Conservation (phyloP, 2,797 vertebrate species). For the Gallinago solitaria region DNA sequence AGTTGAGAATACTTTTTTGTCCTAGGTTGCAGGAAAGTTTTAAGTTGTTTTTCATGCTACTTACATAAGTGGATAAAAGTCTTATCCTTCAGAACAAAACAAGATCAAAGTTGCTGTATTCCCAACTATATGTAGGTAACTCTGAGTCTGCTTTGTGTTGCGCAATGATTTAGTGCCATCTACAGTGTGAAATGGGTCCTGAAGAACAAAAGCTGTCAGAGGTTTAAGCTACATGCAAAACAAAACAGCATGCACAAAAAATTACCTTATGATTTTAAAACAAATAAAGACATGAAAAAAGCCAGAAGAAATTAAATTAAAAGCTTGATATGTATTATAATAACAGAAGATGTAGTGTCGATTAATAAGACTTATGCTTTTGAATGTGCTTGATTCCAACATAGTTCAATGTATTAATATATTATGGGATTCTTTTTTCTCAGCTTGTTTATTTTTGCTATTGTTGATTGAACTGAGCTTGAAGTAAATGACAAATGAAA, state of each 20-base stretch:
- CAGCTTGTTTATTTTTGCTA: not conserved
- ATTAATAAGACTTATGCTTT: not conserved
- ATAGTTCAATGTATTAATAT: not conserved
- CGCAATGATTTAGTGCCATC: slow-evolving; percentile 46
- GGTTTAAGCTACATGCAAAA: not conserved
- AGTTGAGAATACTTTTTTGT: not conserved
- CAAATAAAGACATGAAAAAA: not conserved
- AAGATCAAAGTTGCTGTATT: not conserved
- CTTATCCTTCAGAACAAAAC: not conserved
- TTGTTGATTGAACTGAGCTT: not conserved
- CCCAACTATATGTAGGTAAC: not conserved
- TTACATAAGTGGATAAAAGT: not conserved
- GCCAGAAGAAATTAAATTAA: not conserved
- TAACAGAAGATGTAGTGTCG: not conserved
- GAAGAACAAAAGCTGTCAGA: not conserved
- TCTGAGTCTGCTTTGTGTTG: not conserved
- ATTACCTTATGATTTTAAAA: not conserved
- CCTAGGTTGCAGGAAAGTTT: not conserved
- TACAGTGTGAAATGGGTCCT: slow-evolving; percentile 23
- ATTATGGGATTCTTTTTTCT: not conserved
- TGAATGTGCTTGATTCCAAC: not conserved
- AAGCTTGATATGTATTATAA: not conserved
- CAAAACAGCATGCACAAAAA: not conserved
- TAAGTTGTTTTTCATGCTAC: not conserved
- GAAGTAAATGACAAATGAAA: not conserved